phyloP scores from a whole-genome alignment of 2,113 vertebrate species.

The Chaetura pelagica region DNA sequence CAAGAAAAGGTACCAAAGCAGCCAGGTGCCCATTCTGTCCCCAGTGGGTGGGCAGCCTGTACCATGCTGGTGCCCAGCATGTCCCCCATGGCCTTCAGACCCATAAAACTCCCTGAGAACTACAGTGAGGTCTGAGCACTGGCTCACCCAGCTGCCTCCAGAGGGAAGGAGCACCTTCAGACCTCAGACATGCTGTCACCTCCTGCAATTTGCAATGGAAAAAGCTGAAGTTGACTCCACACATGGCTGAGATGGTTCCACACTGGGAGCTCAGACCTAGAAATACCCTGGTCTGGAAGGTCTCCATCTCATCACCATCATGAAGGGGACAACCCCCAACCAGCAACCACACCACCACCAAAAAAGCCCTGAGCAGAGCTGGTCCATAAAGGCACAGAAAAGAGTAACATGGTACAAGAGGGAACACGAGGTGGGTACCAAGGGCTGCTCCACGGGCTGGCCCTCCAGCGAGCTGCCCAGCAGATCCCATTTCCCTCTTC shows the following conservation, averaged over 20 bases:
- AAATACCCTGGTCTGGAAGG: not conserved
- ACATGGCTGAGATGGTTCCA: not conserved
- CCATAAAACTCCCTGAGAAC: not conserved
- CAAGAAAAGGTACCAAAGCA: not conserved
- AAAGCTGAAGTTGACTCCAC: not conserved
- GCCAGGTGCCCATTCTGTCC: rapidly evolving
- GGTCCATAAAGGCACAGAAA: not conserved
- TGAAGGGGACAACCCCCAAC: not conserved
- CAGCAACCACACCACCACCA: not conserved
- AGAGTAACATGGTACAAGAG: not conserved
- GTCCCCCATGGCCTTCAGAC: not conserved
- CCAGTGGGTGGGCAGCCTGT: rapidly evolving
- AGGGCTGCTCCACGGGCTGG: not conserved
- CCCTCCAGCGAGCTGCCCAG: not conserved
- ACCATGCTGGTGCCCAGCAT: too few relatives aligned
- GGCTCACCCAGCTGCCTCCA: not conserved
- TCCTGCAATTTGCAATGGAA: too few relatives aligned
- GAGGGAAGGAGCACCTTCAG: not conserved
- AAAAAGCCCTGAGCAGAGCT: not conserved
- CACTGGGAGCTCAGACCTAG: not conserved
- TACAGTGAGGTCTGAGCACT: not conserved
- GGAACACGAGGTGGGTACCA: rapidly evolving
- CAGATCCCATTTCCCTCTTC: not conserved
- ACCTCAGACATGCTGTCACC: rapidly evolving
- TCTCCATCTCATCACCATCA: not conserved